These are phyloP conservation scores for Aspidapion aeneum DNA, from an alignment of 2,888 invertebrate species.

Conservation along the genomic window DNA sequence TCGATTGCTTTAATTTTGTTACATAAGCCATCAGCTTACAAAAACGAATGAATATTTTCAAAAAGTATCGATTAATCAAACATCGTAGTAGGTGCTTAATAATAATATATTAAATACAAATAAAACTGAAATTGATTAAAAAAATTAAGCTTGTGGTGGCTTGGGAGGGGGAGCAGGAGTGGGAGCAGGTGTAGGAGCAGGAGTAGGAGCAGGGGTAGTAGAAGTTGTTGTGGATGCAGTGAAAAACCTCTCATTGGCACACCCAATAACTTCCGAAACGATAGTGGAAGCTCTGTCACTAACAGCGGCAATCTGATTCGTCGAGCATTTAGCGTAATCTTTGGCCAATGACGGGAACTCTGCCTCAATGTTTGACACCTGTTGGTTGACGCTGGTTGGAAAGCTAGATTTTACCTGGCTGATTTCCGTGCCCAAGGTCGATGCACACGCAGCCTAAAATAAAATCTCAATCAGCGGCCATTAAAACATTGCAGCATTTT, in stretches of 20 bases:
- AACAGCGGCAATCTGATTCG: background rate
- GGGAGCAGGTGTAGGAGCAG: background rate
- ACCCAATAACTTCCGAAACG: background rate
- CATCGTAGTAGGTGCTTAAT: too few species aligned
- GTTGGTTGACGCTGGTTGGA: background rate
- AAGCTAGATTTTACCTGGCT: background rate
- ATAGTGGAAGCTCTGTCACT: background rate
- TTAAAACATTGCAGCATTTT: too few species aligned
- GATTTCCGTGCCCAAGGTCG: background rate
- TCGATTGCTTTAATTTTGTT: too few species aligned
- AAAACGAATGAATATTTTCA: too few species aligned
- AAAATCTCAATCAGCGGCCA: too few species aligned
- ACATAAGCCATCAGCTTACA: too few species aligned
- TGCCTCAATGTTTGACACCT: background rate
- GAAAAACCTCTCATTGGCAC: background rate
- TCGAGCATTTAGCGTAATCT: background rate
- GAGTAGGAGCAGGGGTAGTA: background rate
- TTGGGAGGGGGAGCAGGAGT: background rate
- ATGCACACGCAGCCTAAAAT: background rate
- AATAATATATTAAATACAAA: too few species aligned
- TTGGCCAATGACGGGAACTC: background rate
- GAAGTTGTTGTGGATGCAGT: background rate
- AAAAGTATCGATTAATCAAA: too few species aligned
- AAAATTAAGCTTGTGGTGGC: background rate
- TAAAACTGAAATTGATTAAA: background rate